phyloP scores from a whole-genome alignment of 1,140 invertebrate genomes.

The Cydia amplana region DNA sequence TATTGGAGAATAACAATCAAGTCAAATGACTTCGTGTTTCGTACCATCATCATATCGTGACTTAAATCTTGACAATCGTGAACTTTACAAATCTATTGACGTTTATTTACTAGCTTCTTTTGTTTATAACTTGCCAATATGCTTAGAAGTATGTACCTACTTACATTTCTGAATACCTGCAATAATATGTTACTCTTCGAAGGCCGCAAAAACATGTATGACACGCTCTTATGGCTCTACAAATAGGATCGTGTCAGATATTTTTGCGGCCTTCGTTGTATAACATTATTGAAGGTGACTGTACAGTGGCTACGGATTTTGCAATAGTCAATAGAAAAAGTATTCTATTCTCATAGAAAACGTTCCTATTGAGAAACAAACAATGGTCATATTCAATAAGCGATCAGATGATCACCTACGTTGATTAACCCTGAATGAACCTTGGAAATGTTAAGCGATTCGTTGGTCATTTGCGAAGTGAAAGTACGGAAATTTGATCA shows the following conservation, averaged over 20 bases:
- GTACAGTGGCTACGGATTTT: not conserved
- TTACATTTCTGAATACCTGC: too few species aligned
- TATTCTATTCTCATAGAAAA: not conserved
- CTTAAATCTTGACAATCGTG: slow-evolving; percentile 7
- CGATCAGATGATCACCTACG: not conserved
- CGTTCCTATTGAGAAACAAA: not conserved
- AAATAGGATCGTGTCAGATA: too few species aligned
- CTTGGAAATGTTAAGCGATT: slow-evolving; percentile 12
- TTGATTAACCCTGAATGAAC: not conserved
- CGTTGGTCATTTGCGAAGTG: slow-evolving; percentile 17
- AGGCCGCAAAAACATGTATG: too few species aligned
- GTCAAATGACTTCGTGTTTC: not conserved
- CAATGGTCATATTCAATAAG: not conserved
- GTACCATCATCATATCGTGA: not conserved
- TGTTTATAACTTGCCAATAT: not conserved
- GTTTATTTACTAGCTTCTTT: not conserved
- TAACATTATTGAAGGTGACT: too few species aligned
- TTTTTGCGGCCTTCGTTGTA: too few species aligned
- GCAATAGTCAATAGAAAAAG: not conserved
- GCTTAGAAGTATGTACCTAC: not conserved
- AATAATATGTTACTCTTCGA: too few species aligned
- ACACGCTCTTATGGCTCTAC: too few species aligned
- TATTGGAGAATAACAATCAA: slow-evolving; percentile 16
- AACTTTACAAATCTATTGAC: slow-evolving; percentile 2
- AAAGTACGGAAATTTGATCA: slow-evolving; percentile 18